These are phyloP conservation scores for Actenoides lindsayi DNA, from an alignment of 2,113 vertebrate species.

Conservation along the genomic window DNA sequence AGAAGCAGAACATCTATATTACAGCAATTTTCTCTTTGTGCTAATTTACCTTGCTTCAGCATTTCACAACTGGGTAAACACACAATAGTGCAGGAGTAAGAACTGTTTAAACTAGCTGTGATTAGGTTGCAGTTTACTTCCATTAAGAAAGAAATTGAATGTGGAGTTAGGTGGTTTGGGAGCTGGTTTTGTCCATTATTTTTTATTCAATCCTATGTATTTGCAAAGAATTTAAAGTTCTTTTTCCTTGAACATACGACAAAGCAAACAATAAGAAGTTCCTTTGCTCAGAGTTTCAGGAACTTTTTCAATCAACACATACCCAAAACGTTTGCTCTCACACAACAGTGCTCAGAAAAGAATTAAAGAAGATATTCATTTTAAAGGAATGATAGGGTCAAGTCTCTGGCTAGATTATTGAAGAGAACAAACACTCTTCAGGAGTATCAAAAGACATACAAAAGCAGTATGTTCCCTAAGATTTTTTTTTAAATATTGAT, in stretches of 20 bases:
- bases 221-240: background rate
- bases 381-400: constrained; percentile 40
- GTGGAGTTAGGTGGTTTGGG: background rate
- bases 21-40: background rate
- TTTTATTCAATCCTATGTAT: background rate
- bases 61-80: background rate
- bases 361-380: constrained; percentile 35
- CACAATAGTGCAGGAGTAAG: background rate
- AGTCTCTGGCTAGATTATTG: constrained; percentile 18
- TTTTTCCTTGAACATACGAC: background rate
- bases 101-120: background rate
- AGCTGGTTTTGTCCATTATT: background rate
- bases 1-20: background rate
- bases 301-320: constrained; percentile 13
- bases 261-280: background rate
- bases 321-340: background rate
- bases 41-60: background rate
- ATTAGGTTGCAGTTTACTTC: background rate
- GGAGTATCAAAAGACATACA: constrained; percentile 20
- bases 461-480: constrained; percentile 6
- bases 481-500: constrained; percentile 36
- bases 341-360: background rate
- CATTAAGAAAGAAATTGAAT: background rate
- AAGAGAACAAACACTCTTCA: constrained; percentile 45
- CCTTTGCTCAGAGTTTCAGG: background rate